Conservation (phyloP, 2,888 invertebrate genomes). For the Leptura quadrifasciata region DNA sequence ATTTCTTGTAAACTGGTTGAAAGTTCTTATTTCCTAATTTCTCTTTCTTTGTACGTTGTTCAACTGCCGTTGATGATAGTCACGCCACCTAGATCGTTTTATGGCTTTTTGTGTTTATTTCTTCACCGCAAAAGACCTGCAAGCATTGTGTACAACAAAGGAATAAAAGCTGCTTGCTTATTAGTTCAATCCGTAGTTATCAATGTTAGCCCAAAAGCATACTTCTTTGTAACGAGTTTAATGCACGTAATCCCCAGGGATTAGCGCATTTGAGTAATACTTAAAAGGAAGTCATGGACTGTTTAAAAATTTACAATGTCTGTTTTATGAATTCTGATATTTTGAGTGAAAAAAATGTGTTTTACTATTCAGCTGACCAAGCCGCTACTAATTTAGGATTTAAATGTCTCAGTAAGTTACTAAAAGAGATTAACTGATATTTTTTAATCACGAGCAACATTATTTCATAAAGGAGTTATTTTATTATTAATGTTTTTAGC, state of each 20-base stretch:
- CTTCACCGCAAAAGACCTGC: background rate
- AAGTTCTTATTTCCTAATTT: background rate
- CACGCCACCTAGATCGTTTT: background rate
- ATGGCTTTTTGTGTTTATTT: conserved; percentile 2
- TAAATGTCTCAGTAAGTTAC: no score
- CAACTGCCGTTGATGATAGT: background rate
- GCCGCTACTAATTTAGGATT: no score
- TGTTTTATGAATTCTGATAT: no score
- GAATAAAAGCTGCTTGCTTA: background rate
- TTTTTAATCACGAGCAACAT: no score
- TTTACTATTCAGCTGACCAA: no score
- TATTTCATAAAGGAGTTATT: no score
- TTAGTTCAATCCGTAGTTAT: background rate
- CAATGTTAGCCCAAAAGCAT: background rate
- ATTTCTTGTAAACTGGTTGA: no score
- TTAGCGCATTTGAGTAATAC: background rate
- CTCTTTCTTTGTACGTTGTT: background rate
- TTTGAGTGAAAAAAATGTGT: no score
- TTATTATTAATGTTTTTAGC: no score
- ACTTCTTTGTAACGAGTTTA: background rate
- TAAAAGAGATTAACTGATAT: no score
- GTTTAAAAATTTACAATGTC: no score
- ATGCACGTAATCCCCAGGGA: background rate
- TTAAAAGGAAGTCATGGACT: no score
- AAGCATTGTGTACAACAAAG: background rate